Conservation (phyloP, 2,888 invertebrate genomes). For the Noctua pronuba region DNA sequence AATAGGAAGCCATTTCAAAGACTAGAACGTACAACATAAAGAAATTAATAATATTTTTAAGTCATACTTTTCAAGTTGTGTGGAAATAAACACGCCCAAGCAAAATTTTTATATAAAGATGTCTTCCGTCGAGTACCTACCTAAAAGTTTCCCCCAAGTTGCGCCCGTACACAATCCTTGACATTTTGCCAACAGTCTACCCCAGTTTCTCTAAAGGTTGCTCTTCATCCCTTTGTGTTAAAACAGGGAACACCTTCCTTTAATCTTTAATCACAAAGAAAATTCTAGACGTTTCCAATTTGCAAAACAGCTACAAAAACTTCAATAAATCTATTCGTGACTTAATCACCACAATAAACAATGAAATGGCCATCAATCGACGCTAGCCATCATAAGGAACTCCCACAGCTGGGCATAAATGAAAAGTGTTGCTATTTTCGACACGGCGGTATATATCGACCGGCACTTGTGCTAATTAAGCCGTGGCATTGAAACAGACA, state of each 20-base stretch:
- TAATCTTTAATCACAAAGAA: slow-evolving; percentile 5
- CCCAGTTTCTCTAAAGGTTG: slow-evolving; percentile 18
- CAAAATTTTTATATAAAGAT: not conserved
- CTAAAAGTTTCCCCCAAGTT: slow-evolving; percentile 1
- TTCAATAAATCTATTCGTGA: slow-evolving; percentile 52
- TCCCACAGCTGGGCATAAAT: slow-evolving; percentile 54
- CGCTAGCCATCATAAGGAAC: slow-evolving; percentile 41
- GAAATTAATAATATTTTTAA: not conserved
- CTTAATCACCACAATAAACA: slow-evolving; percentile 50
- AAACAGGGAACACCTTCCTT: not conserved
- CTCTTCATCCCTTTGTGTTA: slow-evolving; percentile 15
- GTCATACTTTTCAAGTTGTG: not conserved
- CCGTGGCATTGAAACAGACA: slow-evolving; percentile 60
- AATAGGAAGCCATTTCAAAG: slow-evolving; percentile 12
- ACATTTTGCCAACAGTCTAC: slow-evolving; percentile 35
- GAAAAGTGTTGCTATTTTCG: slow-evolving; percentile 62
- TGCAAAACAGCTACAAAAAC: slow-evolving; percentile 11
- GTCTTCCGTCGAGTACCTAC: not conserved
- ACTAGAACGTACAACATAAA: too few species aligned
- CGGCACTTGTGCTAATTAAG: slow-evolving; percentile 63
- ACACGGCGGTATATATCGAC: slow-evolving; percentile 50
- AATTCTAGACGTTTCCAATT: slow-evolving; percentile 9
- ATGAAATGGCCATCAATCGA: slow-evolving; percentile 38
- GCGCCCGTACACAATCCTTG: slow-evolving; percentile 8
- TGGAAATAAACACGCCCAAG: not conserved